phyloP scores from a whole-genome alignment of 2,113 vertebrate species.

The Oenanthe melanoleuca region DNA sequence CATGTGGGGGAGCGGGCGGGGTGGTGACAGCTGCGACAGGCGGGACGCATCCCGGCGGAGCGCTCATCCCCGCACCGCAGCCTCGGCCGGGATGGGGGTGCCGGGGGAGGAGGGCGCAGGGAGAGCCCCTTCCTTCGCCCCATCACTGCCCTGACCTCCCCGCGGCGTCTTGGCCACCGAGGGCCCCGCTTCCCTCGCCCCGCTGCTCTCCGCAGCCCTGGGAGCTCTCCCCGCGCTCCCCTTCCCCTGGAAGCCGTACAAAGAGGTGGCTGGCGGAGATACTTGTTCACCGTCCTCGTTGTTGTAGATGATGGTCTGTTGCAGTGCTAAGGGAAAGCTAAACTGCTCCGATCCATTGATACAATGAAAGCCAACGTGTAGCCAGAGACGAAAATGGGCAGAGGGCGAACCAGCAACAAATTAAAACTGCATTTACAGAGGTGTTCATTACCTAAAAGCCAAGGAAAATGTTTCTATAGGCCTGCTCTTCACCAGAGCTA shows the following conservation, averaged over 20 bases:
- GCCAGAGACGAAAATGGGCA: background rate
- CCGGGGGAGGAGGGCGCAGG: background rate
- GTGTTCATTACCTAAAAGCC: background rate
- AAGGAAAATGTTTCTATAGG: background rate
- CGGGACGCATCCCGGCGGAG: background rate
- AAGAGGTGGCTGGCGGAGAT: background rate
- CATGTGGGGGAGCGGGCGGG: conserved; percentile 10
- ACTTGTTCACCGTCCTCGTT: background rate
- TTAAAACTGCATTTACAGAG: background rate
- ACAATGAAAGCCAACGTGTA: background rate
- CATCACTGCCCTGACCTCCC: background rate
- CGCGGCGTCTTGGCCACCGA: background rate
- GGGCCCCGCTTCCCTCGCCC: background rate
- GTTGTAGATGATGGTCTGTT: background rate
- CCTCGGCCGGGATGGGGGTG: background rate
- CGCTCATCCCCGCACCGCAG: background rate
- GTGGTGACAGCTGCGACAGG: conserved; percentile 36
- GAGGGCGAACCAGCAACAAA: background rate
- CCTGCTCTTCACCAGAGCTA: background rate
- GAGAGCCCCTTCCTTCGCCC: background rate
- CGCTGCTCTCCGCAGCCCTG: background rate
- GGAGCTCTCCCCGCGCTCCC: no score
- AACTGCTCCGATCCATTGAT: background rate
- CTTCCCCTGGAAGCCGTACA: background rate
- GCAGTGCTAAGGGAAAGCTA: background rate